These are phyloP conservation scores for Bradypodion pumilum DNA, from an alignment of 2,797 vertebrate species.

Conservation along the genomic window DNA sequence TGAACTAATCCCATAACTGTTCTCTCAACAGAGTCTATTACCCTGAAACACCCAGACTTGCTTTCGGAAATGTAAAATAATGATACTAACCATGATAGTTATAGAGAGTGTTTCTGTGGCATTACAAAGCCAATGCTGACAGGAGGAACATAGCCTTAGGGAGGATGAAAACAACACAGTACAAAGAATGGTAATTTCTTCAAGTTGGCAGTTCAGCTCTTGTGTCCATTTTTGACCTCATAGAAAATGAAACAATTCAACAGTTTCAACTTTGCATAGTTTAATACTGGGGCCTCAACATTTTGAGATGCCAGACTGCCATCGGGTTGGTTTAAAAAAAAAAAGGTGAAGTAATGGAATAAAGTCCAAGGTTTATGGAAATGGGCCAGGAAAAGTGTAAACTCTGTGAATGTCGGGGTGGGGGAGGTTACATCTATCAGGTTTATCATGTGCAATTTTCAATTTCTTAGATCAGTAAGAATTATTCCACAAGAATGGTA, in stretches of 20 bases:
- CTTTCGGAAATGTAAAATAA: constrained; percentile 27
- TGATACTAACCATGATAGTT: constrained; percentile 19
- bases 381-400: background rate
- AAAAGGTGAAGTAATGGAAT: background rate
- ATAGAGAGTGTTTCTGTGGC: background rate
- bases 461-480: background rate
- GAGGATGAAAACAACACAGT: constrained; percentile 6
- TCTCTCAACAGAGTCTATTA: constrained; percentile 36
- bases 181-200: constrained; percentile 3
- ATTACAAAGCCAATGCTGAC: background rate
- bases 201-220: background rate
- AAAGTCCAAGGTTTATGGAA: background rate
- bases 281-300: constrained; percentile 2
- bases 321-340: too few species aligned
- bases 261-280: constrained; percentile 1
- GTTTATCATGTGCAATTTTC: background rate
- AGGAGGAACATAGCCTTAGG: constrained; percentile 9
- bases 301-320: background rate
- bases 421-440: background rate
- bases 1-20: constrained; percentile 33
- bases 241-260: constrained; percentile 2
- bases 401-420: too few species aligned
- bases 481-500: background rate
- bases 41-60: constrained; percentile 1
- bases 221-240: background rate